A percentile compares a stretch with the other conserved stretches of the same genome.
Evolutionary conservation across 2,797 vertebrate genomes (phyloP).

Genomic region (Gallinago stenura): DNA sequence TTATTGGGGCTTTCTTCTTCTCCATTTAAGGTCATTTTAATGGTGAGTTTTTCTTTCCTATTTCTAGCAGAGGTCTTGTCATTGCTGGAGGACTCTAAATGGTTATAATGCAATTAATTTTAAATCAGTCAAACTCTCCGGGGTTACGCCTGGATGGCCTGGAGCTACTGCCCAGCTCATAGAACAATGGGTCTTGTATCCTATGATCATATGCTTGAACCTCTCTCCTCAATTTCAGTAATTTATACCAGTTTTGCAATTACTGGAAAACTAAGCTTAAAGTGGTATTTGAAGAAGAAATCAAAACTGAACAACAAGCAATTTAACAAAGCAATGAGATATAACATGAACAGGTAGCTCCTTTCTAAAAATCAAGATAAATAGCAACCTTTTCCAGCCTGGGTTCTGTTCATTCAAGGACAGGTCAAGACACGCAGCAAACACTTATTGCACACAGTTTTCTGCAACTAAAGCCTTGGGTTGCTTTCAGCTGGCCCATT

Average conservation of each 20-base stretch:
- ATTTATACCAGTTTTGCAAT: neutral
- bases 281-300: neutral
- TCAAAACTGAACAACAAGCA: neutral
- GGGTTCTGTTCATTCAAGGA: neutral
- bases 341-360: neutral
- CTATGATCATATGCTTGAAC: constrained; percentile 10
- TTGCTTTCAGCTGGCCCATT: neutral
- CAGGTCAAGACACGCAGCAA: neutral
- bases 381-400: neutral
- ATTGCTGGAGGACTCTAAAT: neutral
- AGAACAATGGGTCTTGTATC: constrained; percentile 32
- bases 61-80: neutral
- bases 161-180: neutral
- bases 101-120: constrained; percentile 1
- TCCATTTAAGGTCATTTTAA: neutral
- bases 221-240: neutral
- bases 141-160: neutral
- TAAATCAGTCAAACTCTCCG: neutral
- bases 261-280: neutral
- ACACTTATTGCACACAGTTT: neutral
- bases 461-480: neutral
- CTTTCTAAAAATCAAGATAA: neutral
- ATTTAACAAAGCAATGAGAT: neutral
- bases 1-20: neutral
- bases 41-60: neutral